Evolutionary conservation across 2,797 vertebrate species (phyloP), one percentile per base, ranked within the genome.

Genomic region (Pitangus sulphuratus): DNA sequence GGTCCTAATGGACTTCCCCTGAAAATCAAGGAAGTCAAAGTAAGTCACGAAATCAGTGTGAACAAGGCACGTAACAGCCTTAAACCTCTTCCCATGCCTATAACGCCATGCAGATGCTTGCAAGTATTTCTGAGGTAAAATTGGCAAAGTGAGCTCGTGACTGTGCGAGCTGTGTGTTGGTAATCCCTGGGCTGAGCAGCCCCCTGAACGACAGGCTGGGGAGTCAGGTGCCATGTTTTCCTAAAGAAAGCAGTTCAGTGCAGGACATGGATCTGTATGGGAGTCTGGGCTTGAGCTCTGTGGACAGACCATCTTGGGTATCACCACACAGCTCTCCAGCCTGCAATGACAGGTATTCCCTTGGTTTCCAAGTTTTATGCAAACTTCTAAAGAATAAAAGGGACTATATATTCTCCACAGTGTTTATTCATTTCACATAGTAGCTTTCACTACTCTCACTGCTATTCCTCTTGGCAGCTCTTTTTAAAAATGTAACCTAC

Each of bases 181-280:
- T 30, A 3, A 21, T 15, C 6, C 2, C 45, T 24, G n/a, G 39
- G 50, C 13, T 7, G 13, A 50, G 40, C 17, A 31, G 40, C 33
- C 28, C 37, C 1, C 9, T 13, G 13, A 35, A 22, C 2, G 4
- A 2, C 3, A 3, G 0, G 2, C 7, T 21, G 4, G 11, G 30
- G 19, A 18, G 50, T 15, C 12, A 37, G 0, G 4, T 12, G 57
- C 25, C 20, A 6, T 1, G 0, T 30, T 28, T 33, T 44, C 33
- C 47, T 64, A 0, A 44, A 12, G 37, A 39, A 39, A 39, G 37
- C 37, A 39, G 37, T 39, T 39, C 37, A 39, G 11, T 39, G 37
- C 37, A 78, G 65, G 44, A 20, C 24, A 6, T 13, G 26, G 12
- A 6, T 26, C 78, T 81, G 26, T 3, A 2, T 2, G 15, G 44